Base-by-base conservation (phyloP, 2,888 invertebrate species). In the Gymnoscelis rufifasciata region DNA sequence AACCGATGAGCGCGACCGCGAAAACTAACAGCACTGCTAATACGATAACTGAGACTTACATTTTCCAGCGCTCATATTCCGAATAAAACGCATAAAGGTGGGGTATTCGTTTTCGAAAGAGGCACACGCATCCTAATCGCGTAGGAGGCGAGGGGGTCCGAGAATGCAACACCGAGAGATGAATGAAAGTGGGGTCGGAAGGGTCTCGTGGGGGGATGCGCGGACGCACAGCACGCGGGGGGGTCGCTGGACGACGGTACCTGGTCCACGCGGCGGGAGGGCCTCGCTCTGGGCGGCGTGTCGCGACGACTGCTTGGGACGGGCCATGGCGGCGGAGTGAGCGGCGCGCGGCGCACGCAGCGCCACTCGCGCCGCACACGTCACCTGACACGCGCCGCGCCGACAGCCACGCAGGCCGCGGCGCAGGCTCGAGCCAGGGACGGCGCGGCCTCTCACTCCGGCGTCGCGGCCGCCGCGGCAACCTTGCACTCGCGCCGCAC, bases 231-330 rank as follows among this genome's bases (percentile, higher is more conserved):
- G 3, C 4, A n/a, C 13, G 30, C 7, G n/a, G 13, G 8, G 30
- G 30, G 7, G 8, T 2, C 30, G 46, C 41, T 50, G 41, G 50
- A 44, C 48, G 44, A 43, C 45, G 54, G 43, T 83, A 88, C 88
- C 88, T 88, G 88, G 88, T 64, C 88, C 86, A 66, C 86, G 81
- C 61, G 86, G 87, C 58, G 89, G 87, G 56, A 88, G 80, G 59
- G 77, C 71, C 54, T 76, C 76, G 77, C 69, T 62, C 64, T 87
- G 84, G 55, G 76, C 75, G 66, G 73, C 71, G 80, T 83, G 83
- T 54, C 89, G 84, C 61, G 84, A 71, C 82, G 87, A 82, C 83
- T 83, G 88, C 74, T 76, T 84, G 63, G 87, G 81, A 57, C 87
- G 87, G 72, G 83, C 84, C 88, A 88, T 88, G 74, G 68, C 72